Base-by-base conservation (phyloP, 1,140 invertebrate species). In the Philopotamus ludificatus region DNA sequence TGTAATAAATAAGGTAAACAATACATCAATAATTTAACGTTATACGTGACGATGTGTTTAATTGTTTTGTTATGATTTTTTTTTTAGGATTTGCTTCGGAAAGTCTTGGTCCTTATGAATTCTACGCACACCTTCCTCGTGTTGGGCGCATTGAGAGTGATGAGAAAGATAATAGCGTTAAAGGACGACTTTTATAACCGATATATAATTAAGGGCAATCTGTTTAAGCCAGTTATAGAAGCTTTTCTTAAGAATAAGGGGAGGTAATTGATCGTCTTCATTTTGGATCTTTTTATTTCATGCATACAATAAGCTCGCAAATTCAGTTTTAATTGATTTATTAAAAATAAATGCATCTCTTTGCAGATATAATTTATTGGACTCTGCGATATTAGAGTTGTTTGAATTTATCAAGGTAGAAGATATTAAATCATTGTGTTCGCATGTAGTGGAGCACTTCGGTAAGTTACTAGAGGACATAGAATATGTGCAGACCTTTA, bases 341-440 rank as follows among this genome's bases (percentile, higher is more conserved):
- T 7, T n/a, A 39, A 8, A 39, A n/a, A 8, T 39, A 8, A 45
- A n/a, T 39, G 60, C 15, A 26, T 64, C 26, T 54, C 18, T n/a
- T 79, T 76, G 34, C 74, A 88, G 94, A 75, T 99, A 99, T 78
- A 99, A 99, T 82, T 86, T 99, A 55, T 81, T 99, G 59, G 98
- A 99, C 79, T 99, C 97, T 12, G 97, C 98, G 63, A 95, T 99
- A 75, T 86, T 99, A 75, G 98, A 99, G 84, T 87, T 99, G 81
- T 99, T 99, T 84, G 98, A 99, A 81, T 99, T 97, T 81, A 97
- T 99, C 62, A 95, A 93, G 85, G 77, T 91, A 77, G 95, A 98
- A 83, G 95, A 97, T 79, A 93, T 98, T 41, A 97, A 95, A 81
- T 90, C 92, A n/a, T 82, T 98, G 69, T 95, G 92, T 82, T 88